Base-by-base conservation (phyloP, 2,113 vertebrate species). In the Tachycineta bicolor region DNA sequence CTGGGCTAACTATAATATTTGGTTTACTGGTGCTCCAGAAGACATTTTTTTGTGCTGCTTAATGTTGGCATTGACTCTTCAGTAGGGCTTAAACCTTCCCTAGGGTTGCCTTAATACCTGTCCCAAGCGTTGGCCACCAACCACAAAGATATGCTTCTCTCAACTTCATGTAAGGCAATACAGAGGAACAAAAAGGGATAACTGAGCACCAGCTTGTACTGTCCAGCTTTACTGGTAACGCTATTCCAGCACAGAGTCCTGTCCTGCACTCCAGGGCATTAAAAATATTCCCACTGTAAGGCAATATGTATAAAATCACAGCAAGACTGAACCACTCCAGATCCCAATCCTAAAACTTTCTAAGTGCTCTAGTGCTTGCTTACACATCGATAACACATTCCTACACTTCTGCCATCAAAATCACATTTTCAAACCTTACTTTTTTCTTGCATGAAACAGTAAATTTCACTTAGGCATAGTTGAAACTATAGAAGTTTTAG, bases 91-190 rank as follows among this genome's bases (percentile, higher is more conserved):
- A 22, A 43, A 7, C 28, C 23, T 77, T 73, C n/a, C 19, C 20
- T 33, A 1, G 15, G 12, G 9, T 3, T 79, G 6, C 52, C 44
- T 55, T 58, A 59, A 14, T 17, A 56, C 25, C 19, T 39, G 8
- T 49, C 12, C 43, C 26, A 21, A 39, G 43, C 3, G 19, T 5
- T 9, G 37, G 6, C 39, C 67, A 24, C 21, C 12, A 12, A 24
- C 21, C 12, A 12, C 3, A 28, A 4, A 18, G 23, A 63, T 39
- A 26, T 59, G 39, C 56, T 79, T 68, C 60, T 23, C 63, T 34
- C 47, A 71, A 4, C 9, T 60, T 47, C 0, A 0, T 16, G 6
- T 7, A 13, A 44, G 14, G 14, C 12, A 63, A 5, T 10, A 5
- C 10, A 79, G 56, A 9, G 3, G 59, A n/a, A 12, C 16, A 22